phyloP scores from a whole-genome alignment of 2,113 vertebrate genomes.

The Gymnorhina tibicen region DNA sequence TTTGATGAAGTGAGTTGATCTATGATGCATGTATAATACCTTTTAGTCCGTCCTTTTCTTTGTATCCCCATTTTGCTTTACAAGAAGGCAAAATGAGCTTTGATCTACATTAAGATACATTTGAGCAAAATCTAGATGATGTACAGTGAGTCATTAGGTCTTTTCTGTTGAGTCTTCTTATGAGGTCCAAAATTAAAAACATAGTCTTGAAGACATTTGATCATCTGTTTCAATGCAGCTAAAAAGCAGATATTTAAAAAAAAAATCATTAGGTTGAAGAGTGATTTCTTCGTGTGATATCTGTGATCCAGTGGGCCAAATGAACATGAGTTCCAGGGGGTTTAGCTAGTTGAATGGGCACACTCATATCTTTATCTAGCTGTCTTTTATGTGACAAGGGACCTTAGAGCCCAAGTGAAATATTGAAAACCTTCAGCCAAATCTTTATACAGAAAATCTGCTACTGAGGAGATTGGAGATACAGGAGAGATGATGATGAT shows the following conservation, averaged over 20 bases:
- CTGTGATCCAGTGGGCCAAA: conserved; percentile 5
- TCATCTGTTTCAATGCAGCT: conserved; percentile 17
- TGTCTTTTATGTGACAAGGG: neutral
- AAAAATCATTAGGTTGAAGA: neutral
- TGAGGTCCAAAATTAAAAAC: neutral
- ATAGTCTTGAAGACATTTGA: neutral
- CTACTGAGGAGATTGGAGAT: neutral
- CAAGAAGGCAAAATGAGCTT: conserved; percentile 32
- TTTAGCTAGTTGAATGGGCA: neutral
- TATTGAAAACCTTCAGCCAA: neutral
- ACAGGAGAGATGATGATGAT: neutral
- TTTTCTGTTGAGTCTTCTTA: neutral
- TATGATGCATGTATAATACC: neutral
- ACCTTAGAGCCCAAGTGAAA: neutral
- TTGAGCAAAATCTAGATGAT: conserved; percentile 1
- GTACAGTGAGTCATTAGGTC: neutral
- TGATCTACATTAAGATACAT: neutral
- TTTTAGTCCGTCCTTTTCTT: neutral
- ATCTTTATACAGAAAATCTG: neutral
- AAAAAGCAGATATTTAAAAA: neutral
- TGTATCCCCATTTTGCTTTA: conserved; percentile 5
- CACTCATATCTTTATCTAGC: neutral
- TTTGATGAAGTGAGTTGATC: neutral
- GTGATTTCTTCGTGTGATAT: neutral
- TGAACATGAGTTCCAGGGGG: neutral